These are phyloP conservation scores for Urophycis tenuis DNA, from an alignment of 2,797 vertebrate species.

Conservation along the genomic window DNA sequence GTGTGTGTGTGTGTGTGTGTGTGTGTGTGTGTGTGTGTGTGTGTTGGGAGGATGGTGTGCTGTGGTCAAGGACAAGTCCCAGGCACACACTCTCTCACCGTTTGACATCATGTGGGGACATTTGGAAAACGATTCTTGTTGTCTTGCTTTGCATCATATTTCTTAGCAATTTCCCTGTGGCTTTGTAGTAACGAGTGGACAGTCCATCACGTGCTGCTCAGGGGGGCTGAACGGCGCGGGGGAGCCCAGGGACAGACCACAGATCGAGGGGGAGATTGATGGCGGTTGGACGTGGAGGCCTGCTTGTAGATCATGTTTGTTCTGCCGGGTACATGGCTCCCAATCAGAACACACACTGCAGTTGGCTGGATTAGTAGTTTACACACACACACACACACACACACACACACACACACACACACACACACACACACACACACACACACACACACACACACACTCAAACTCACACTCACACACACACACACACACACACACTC, in stretches of 20 bases:
- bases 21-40: no score
- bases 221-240: no score
- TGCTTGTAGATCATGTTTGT: background rate
- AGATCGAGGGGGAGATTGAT: background rate
- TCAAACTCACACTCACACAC: no score
- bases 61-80: background rate
- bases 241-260: background rate
- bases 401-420: no score
- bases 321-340: background rate
- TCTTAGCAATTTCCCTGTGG: background rate
- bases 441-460: no score
- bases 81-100: background rate
- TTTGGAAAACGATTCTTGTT: background rate
- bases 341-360: no score
- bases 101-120: background rate
- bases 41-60: no score
- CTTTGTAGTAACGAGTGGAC: background rate
- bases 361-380: no score
- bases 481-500: no score
- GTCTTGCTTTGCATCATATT: background rate
- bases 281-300: background rate
- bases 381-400: no score
- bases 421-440: no score
- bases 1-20: no score
- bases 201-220: background rate